Conservation (phyloP, 2,797 vertebrate genomes). For the Gorsachius magnificus region DNA sequence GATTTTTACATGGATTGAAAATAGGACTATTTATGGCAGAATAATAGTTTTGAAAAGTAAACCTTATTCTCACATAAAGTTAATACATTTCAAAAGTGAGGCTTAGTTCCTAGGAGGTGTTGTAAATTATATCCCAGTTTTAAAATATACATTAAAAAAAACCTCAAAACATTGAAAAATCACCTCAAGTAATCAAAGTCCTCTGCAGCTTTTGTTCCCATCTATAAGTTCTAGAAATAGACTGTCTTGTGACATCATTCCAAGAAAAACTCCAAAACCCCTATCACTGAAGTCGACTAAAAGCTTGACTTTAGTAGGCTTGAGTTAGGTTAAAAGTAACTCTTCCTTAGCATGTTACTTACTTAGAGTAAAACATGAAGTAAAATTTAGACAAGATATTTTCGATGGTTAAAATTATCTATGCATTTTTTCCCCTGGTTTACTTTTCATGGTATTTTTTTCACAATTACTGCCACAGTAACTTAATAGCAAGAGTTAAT, state of each 20-base stretch:
- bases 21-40: neutral
- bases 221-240: neutral
- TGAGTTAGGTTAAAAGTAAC: neutral
- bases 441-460: neutral
- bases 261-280: neutral
- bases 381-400: neutral
- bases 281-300: neutral
- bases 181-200: neutral
- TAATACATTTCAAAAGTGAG: neutral
- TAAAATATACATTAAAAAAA: neutral
- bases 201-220: neutral
- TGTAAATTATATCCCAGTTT: neutral
- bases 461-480: neutral
- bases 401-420: neutral
- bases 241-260: neutral
- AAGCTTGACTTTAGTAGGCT: neutral
- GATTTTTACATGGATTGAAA: neutral
- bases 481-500: neutral
- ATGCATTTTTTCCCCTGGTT: neutral
- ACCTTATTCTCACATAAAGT: neutral
- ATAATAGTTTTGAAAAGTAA: neutral
- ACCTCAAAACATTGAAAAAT: fast-evolving
- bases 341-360: neutral
- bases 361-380: neutral
- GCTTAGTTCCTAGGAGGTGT: neutral